Conservation (phyloP, 2,888 invertebrate genomes). For the Hirtodrosophila cameraria region DNA sequence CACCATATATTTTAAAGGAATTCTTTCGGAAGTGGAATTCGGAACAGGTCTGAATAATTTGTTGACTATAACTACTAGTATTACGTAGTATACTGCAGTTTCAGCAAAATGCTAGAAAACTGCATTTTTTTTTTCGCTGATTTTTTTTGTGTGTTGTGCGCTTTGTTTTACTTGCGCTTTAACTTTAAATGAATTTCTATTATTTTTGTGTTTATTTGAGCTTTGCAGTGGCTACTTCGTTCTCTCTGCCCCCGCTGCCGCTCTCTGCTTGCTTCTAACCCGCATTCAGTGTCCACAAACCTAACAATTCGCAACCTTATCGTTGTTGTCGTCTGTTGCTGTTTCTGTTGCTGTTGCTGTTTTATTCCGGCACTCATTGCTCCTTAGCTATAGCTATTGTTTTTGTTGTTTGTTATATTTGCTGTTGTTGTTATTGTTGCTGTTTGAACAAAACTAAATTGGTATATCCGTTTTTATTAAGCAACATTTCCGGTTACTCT, state of each 20-base stretch:
- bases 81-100: conserved; percentile 2
- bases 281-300: neutral
- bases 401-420: conserved; percentile 26
- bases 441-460: conserved; percentile 77
- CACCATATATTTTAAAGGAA: too few species aligned
- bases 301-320: conserved; percentile 21
- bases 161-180: conserved; percentile 68
- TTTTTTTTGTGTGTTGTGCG: conserved; percentile 18
- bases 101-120: neutral
- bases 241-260: neutral
- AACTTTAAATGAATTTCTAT: conserved; percentile 79
- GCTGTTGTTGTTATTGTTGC: conserved; percentile 32
- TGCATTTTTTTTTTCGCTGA: conserved; percentile 15
- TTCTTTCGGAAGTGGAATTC: too few species aligned
- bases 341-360: conserved; percentile 59
- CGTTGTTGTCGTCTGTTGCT: conserved; percentile 48
- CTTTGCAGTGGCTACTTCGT: conserved; percentile 54
- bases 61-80: too few species aligned
- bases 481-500: conserved; percentile 78
- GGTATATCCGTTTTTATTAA: conserved; percentile 80
- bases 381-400: conserved; percentile 44
- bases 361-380: conserved; percentile 72
- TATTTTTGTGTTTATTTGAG: conserved; percentile 79
- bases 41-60: too few species aligned
- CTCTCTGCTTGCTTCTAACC: neutral